phyloP scores from a whole-genome alignment of 2,113 vertebrate genomes.

The Coptodon bakossiorum region DNA sequence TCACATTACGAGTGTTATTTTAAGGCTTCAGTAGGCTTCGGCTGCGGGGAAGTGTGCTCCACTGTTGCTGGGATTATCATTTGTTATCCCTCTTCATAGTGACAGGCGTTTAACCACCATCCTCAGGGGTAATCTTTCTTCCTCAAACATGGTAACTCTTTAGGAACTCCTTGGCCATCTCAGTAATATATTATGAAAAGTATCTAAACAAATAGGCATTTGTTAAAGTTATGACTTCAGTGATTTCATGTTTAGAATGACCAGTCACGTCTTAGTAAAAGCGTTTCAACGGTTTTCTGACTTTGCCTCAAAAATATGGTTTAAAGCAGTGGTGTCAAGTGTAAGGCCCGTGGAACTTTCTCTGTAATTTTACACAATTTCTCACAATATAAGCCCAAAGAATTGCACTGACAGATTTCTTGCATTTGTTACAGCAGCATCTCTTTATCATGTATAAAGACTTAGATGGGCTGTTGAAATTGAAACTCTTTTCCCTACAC shows the following conservation, averaged over 20 bases:
- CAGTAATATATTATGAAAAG: neutral
- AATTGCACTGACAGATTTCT: neutral
- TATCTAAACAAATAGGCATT: neutral
- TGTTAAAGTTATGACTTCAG: neutral
- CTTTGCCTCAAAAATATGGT: neutral
- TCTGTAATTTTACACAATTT: neutral
- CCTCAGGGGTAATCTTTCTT: neutral
- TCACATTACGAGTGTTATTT: neutral
- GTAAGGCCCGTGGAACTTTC: neutral
- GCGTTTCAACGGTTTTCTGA: neutral
- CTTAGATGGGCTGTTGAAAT: neutral
- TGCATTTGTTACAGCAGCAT: neutral
- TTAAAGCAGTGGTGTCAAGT: neutral
- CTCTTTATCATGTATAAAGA: neutral
- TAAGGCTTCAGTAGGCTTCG: neutral
- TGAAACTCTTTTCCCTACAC: neutral
- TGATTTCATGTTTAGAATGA: neutral
- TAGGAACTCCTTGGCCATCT: neutral
- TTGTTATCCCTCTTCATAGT: neutral
- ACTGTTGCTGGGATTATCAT: neutral
- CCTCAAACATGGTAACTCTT: neutral
- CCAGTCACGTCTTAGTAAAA: neutral
- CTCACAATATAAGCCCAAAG: neutral
- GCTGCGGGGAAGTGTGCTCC: neutral
- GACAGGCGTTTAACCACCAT: neutral